Evolutionary conservation across 2,888 invertebrate genomes (phyloP).

Genomic region (Zygothrica quintamaculata): DNA sequence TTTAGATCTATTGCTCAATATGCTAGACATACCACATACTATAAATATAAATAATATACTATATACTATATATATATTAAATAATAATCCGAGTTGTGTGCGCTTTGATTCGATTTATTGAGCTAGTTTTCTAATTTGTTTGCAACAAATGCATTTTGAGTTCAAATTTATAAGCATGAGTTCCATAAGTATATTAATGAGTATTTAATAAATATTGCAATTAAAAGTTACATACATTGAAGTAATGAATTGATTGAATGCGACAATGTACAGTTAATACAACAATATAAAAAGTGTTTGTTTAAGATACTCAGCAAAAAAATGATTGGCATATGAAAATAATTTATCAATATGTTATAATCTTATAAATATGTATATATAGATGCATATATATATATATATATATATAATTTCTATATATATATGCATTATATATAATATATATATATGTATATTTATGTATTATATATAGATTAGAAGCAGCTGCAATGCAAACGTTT

Average conservation of each 20-base stretch:
- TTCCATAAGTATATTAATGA: neutral
- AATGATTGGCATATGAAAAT: too few relatives aligned
- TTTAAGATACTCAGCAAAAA: too few relatives aligned
- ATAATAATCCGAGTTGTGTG: constrained; percentile 24
- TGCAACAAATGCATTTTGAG: constrained; percentile 22
- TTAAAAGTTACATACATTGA: too few relatives aligned
- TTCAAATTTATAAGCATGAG: constrained; percentile 38
- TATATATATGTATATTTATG: too few relatives aligned
- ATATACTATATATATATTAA: neutral
- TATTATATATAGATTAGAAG: neutral
- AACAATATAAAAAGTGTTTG: too few relatives aligned
- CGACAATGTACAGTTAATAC: too few relatives aligned
- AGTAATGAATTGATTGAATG: too few relatives aligned
- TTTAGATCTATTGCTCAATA: constrained; percentile 19
- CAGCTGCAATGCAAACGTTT: neutral
- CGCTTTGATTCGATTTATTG: constrained; percentile 33
- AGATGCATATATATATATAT: too few relatives aligned
- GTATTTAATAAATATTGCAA: neutral
- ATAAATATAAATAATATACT: constrained; percentile 4
- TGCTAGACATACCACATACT: constrained; percentile 4
- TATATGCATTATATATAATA: too few relatives aligned
- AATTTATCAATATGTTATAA: too few relatives aligned
- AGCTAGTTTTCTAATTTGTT: constrained; percentile 26
- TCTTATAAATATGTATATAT: too few relatives aligned
- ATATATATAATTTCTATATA: too few relatives aligned